A percentile compares a stretch with the other conserved stretches of the same genome.
Evolutionary conservation across 2,797 vertebrate genomes (phyloP).

Genomic region (Malacoctenus gilli): DNA sequence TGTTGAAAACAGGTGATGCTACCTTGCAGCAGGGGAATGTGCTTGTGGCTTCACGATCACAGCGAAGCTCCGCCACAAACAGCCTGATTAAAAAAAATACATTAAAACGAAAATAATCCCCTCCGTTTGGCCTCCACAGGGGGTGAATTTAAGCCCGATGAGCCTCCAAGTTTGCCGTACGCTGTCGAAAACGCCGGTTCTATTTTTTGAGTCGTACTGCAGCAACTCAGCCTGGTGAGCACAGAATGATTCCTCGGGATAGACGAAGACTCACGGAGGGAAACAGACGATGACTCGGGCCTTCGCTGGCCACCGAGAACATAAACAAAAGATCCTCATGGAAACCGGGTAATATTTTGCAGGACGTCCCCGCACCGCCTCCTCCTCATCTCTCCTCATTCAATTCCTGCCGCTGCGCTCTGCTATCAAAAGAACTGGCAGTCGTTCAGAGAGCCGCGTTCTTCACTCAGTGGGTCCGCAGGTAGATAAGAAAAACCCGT

Average conservation of each 20-base stretch:
- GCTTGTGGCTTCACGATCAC: no score
- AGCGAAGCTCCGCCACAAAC: no score
- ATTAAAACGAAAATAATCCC: no score
- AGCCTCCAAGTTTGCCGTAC: no score
- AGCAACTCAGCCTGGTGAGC: constrained; percentile 15
- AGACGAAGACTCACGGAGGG: constrained; percentile 4
- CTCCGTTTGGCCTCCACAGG: no score
- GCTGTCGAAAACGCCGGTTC: no score
- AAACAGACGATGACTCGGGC: constrained; percentile 12
- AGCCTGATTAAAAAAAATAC: no score
- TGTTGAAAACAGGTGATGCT: no score
- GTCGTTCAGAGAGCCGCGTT: background rate
- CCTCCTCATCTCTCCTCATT: background rate
- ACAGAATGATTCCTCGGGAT: constrained; percentile 18
- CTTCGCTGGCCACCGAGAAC: constrained; percentile 8
- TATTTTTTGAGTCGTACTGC: constrained; percentile 5
- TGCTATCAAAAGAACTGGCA: background rate
- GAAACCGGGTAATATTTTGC: constrained; percentile 2
- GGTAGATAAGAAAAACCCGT: constrained; percentile 16
- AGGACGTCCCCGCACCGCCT: constrained; percentile 2
- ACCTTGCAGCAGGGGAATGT: no score
- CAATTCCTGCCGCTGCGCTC: no score
- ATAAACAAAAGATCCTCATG: constrained; percentile 5
- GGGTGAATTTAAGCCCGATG: no score
- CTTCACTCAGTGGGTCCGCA: constrained; percentile 1